Conservation (phyloP, 2,888 invertebrate genomes). For the Zootermopsis nevadensis region DNA sequence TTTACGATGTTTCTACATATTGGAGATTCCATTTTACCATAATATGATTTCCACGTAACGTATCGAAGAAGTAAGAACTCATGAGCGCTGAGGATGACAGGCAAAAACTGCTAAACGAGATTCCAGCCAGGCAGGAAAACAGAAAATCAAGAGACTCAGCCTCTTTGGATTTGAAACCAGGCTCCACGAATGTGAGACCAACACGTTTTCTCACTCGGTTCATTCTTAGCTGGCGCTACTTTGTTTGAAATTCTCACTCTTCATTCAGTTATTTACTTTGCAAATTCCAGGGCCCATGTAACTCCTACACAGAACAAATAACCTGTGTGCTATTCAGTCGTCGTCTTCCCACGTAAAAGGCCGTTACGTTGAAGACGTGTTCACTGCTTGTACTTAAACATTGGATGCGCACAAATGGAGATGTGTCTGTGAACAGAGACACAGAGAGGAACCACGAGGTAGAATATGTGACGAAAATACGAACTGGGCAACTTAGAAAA, state of each 20-base stretch:
- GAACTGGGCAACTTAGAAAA: too few relatives aligned
- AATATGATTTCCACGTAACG: too few relatives aligned
- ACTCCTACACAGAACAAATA: not conserved
- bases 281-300: not conserved
- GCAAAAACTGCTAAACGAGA: too few relatives aligned
- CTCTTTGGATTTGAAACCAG: not conserved
- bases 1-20: too few relatives aligned
- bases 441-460: not conserved
- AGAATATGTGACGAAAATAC: too few relatives aligned
- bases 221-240: not conserved
- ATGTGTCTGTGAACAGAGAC: not conserved
- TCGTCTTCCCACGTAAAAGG: not conserved
- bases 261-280: constrained; percentile 2
- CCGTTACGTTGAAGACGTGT: not conserved
- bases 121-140: too few relatives aligned
- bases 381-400: not conserved
- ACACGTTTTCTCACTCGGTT: not conserved
- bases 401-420: too few relatives aligned
- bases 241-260: constrained; percentile 13
- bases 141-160: too few relatives aligned
- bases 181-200: not conserved
- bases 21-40: too few relatives aligned
- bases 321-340: not conserved
- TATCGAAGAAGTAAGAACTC: too few relatives aligned
- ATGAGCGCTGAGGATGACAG: too few relatives aligned